Evolutionary conservation across 2,113 vertebrate species (phyloP), one percentile per base, ranked within the genome.

Genomic region (Eidolon helvum): DNA sequence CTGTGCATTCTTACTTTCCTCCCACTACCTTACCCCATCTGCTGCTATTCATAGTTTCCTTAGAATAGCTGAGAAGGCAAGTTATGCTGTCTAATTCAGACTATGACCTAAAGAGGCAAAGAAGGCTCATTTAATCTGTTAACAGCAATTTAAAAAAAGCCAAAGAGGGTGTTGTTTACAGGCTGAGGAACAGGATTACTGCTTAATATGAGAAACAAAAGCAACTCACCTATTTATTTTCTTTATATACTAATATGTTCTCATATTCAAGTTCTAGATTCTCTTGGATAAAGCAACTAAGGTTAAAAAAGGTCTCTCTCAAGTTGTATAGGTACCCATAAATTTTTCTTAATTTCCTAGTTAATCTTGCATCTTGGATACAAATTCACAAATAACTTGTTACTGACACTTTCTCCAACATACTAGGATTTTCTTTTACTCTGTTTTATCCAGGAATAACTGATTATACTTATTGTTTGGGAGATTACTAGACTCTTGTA

Each of bases 11-110:
- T 55, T 22, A 43, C 45, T 59, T 53, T 65, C 61, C 21, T 72
- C n/a, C 50, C 24, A 65, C 48, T 63, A 69, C 43, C 12, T 19
- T 30, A 91, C 24, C 63, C 53, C 16, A 69, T 61, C 40, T 78
- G 40, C 40, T 78, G 40, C 74, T 68, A 6, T 65, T 82, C 48
- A 79, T 28, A 79, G 61, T 45, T 82, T 93, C n/a, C 82, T 87
- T 55, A 72, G 7, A 83, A 74, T 22, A 90, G 66, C 61, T 78
- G 33, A 90, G 45, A 96, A 88, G 30, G 50, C 66, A 97, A 96
- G 69, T 24, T 71, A 43, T 84, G 30, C 28, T 79, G 69, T 48
- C 68, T 89, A 77, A 82, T 86, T 93, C 48, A 97, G 57, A 82
- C 30, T 65, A 50, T 78, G 71, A 89, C 48, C 48, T 86, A 91